phyloP scores from a whole-genome alignment of 1,140 invertebrate species.

The Planococcus citri region DNA sequence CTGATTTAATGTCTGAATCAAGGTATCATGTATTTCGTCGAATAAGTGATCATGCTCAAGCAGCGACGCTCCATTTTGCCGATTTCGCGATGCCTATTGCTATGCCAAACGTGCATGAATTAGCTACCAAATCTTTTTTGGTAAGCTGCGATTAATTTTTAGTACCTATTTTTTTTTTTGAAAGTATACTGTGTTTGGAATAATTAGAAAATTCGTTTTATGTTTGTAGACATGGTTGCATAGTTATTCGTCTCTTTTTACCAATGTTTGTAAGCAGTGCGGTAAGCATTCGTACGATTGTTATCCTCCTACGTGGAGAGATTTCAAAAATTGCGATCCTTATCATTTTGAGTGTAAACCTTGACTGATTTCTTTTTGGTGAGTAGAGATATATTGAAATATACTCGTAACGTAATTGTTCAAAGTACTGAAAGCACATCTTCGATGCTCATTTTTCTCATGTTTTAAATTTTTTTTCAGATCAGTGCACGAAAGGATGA shows the following conservation, averaged over 20 bases:
- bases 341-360: conserved; percentile 89
- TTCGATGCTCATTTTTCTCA: too few relatives aligned
- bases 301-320: conserved; percentile 85
- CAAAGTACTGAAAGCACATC: too few relatives aligned
- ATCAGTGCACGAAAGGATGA: too few relatives aligned
- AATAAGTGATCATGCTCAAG: conserved; percentile 89
- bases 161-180: conserved; percentile 20
- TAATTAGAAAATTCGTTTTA: too few relatives aligned
- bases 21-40: conserved; percentile 82
- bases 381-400: too few relatives aligned
- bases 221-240: too few relatives aligned
- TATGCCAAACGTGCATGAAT: conserved; percentile 73
- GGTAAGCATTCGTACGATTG: conserved; percentile 71
- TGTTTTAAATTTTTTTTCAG: too few relatives aligned
- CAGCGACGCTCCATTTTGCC: conserved; percentile 90
- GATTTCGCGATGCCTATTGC: too few relatives aligned
- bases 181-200: conserved; percentile 34
- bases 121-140: conserved; percentile 79
- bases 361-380: too few relatives aligned
- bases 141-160: conserved; percentile 45
- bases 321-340: conserved; percentile 75
- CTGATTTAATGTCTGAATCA: conserved; percentile 79
- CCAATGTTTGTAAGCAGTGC: conserved; percentile 78
- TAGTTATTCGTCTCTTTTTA: conserved; percentile 76
- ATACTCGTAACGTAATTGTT: too few relatives aligned